A percentile compares a stretch with the other conserved stretches of the same genome.
These are phyloP conservation scores for Agonopterix heracliana DNA, from an alignment of 2,888 invertebrate species.

Conservation along the genomic window DNA sequence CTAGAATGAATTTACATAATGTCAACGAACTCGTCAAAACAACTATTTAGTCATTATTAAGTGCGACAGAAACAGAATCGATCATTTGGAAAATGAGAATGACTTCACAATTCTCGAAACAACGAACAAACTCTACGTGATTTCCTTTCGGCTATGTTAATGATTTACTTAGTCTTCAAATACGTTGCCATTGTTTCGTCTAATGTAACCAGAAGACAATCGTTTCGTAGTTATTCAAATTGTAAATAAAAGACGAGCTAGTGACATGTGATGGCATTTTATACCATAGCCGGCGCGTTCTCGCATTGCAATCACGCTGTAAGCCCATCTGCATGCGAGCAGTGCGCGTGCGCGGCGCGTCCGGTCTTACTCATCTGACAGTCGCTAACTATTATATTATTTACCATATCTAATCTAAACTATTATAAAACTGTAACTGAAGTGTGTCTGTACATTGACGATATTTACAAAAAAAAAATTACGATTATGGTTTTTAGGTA, in stretches of 20 bases:
- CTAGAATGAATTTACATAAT: constrained; percentile 9
- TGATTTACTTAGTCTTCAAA: constrained; percentile 43
- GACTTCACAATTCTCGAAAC: constrained; percentile 50
- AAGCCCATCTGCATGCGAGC: constrained; percentile 62
- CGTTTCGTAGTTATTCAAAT: constrained; percentile 56
- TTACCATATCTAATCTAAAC: constrained; percentile 36
- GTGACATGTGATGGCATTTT: constrained; percentile 64
- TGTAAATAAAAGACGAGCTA: constrained; percentile 47
- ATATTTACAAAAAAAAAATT: no score
- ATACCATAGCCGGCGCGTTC: constrained; percentile 63
- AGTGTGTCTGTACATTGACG: no score
- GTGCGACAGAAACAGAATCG: constrained; percentile 15
- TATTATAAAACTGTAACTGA: no score
- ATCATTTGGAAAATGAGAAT: constrained; percentile 31
- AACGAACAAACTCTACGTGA: constrained; percentile 45
- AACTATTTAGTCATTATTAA: constrained; percentile 16
- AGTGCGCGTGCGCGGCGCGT: constrained; percentile 51
- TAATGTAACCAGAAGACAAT: constrained; percentile 59
- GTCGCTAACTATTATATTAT: constrained; percentile 48
- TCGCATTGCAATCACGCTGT: constrained; percentile 64
- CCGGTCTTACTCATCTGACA: constrained; percentile 69
- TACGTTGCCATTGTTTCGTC: constrained; percentile 60
- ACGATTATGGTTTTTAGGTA: no score
- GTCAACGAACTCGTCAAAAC: constrained; percentile 25
- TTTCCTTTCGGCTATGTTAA: constrained; percentile 54